phyloP scores from a whole-genome alignment of 2,797 vertebrate species.

The Spheniscus humboldti region DNA sequence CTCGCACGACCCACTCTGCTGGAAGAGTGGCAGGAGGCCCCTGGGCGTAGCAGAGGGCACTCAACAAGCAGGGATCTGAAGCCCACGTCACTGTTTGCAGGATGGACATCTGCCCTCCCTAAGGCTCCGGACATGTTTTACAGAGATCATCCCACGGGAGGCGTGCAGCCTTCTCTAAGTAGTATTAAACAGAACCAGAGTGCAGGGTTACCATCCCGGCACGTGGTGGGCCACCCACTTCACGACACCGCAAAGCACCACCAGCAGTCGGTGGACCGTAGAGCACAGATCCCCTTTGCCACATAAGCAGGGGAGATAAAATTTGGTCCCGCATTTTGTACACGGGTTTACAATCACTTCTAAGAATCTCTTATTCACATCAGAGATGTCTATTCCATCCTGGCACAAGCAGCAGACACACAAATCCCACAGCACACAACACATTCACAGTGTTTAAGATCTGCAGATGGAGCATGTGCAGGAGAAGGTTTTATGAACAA shows the following conservation, averaged over 20 bases:
- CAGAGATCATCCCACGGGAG: not conserved
- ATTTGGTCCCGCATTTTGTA: not conserved
- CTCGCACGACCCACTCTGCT: not conserved
- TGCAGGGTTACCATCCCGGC: not conserved
- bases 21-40: not conserved
- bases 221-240: not conserved
- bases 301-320: not conserved
- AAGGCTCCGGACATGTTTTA: not conserved
- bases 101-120: not conserved
- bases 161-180: not conserved
- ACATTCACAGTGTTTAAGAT: conserved; percentile 15
- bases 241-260: not conserved
- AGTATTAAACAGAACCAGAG: not conserved
- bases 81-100: not conserved
- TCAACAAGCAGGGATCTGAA: not conserved
- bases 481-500: conserved; percentile 16
- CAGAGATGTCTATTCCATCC: not conserved
- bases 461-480: conserved; percentile 43
- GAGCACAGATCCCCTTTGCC: not conserved
- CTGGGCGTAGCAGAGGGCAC: fast-evolving
- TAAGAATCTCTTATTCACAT: not conserved
- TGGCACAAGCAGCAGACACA: conserved; percentile 23
- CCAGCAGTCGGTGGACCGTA: fast-evolving
- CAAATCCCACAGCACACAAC: conserved; percentile 28
- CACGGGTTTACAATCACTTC: not conserved